phyloP scores from a whole-genome alignment of 2,113 vertebrate genomes.

The Chinchilla lanigera region DNA sequence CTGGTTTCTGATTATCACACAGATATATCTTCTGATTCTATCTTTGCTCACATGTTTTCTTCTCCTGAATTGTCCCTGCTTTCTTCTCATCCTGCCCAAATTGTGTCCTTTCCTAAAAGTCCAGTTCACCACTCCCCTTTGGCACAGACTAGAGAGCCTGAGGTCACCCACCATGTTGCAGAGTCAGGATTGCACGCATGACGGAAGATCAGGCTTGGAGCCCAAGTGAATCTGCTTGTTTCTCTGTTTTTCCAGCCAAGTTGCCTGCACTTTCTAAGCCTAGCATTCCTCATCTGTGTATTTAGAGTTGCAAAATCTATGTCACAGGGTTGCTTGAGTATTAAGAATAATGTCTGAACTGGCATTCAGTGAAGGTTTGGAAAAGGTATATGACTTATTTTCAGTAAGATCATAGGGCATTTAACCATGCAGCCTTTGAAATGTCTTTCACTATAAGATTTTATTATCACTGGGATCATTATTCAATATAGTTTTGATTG shows the following conservation, averaged over 20 bases:
- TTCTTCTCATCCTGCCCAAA: not conserved
- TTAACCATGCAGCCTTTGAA: not conserved
- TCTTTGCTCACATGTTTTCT: not conserved
- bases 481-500: not conserved
- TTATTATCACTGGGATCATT: not conserved
- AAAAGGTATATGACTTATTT: not conserved
- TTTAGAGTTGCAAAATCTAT: not conserved
- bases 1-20: not conserved
- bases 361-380: not conserved
- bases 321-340: not conserved
- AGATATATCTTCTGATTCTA: not conserved
- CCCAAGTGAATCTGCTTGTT: not conserved
- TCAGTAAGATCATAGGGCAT: not conserved
- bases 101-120: not conserved
- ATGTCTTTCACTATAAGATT: not conserved
- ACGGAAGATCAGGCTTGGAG: not conserved
- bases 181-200: not conserved
- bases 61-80: not conserved
- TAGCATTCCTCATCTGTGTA: not conserved
- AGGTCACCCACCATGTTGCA: fast-evolving
- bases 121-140: not conserved
- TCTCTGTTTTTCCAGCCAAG: not conserved
- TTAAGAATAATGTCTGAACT: not conserved
- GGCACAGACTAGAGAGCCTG: not conserved
- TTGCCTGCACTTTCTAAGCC: not conserved